Conservation (phyloP, 1,140 invertebrate genomes). For the Polyergus mexicanus region DNA sequence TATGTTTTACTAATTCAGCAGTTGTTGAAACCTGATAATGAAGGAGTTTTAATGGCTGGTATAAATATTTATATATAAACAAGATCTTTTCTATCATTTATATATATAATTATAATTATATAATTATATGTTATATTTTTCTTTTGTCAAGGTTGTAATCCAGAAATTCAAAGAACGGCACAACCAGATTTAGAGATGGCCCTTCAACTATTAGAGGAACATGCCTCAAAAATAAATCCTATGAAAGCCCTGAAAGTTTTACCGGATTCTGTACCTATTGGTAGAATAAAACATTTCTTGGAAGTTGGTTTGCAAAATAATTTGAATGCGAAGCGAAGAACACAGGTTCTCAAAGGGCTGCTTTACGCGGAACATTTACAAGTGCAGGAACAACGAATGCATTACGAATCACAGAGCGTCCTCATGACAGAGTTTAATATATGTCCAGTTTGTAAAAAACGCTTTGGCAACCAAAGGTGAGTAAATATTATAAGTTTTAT, state of each 20-base stretch:
- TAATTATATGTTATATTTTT: neutral
- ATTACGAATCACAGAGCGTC: constrained; percentile 93
- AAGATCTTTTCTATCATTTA: neutral
- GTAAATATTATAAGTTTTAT: neutral
- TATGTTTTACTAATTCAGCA: constrained; percentile 90
- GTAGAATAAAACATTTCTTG: constrained; percentile 92
- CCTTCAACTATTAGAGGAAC: constrained; percentile 92
- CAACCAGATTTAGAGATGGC: constrained; percentile 92
- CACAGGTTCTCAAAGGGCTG: constrained; percentile 93
- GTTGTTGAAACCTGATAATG: constrained; percentile 88
- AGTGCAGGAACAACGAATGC: constrained; percentile 92
- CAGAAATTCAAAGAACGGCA: constrained; percentile 85
- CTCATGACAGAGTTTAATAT: constrained; percentile 94
- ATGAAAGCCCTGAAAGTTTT: constrained; percentile 91
- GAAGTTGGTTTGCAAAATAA: constrained; percentile 92
- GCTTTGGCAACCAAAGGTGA: constrained; percentile 94
- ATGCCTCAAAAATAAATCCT: constrained; percentile 94
- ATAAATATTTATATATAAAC: constrained; percentile 32
- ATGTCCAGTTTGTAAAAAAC: constrained; percentile 96
- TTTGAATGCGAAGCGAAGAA: constrained; percentile 90
- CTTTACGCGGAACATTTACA: constrained; percentile 93
- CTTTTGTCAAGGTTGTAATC: constrained; percentile 87
- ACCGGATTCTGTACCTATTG: constrained; percentile 91
- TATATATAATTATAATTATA: neutral
- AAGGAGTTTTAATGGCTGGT: constrained; percentile 84